Evolutionary conservation across 1,140 invertebrate genomes (phyloP), one percentile per base, ranked within the genome.

Genomic region (Drosophila eugracilis): DNA sequence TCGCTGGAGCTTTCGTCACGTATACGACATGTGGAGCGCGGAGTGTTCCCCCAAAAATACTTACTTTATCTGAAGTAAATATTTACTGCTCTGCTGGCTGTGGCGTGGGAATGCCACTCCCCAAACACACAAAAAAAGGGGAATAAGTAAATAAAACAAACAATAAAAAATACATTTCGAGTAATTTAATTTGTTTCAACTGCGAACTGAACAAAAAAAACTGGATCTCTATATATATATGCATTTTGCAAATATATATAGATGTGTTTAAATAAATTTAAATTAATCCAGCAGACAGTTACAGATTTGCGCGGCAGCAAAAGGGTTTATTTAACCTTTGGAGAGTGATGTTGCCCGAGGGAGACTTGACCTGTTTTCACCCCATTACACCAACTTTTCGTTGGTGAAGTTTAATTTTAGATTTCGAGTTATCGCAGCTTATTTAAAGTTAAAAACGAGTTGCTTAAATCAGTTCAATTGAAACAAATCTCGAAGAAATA

Each of bases 141-240:
- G 26, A 30, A 53, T 28, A 67, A 52, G 59, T 66, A 67, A 50
- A 67, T 67, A 67, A 53, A 67, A 67, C 37, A 69, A 75, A 74
- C 59, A 75, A 75, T 74, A 37, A 36, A 50, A 65, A 70, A 63
- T 67, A 55, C 58, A 57, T 83, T 84, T 76, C 39, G 30, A 65
- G 44, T 71, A 71, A 84, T 71, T 84, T 86, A 80, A 85, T 86
- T 81, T 86, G 77, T 86, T 81, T 73, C 50, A 81, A 81, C 67
- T 54, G 52, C 60, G 57, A 63, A 42, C 53, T n/a, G n/a, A n/a
- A 28, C 44, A 55, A 69, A 55, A 66, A 58, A 78, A 58, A 34
- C 39, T 73, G 34, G 42, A 55, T 49, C 22, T 36, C 5, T 32
- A 1, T 32, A 24, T 4, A 39, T 17, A 62, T 30, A 49, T 49